Evolutionary conservation across 2,888 invertebrate genomes (phyloP), one percentile per base, ranked within the genome.

Genomic region (Nomada goodeniana): DNA sequence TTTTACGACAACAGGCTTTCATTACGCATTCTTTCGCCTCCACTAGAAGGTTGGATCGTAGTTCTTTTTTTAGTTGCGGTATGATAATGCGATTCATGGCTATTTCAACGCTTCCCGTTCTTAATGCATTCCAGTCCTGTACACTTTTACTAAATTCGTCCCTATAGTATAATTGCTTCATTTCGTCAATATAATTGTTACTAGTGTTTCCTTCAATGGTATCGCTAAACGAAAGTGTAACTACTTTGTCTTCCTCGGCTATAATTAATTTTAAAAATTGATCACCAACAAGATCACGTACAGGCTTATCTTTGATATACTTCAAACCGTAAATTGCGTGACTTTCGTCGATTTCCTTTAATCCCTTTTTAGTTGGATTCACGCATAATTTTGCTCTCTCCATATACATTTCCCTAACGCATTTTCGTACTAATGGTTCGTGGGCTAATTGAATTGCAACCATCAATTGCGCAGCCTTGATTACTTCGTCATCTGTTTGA

Each of bases 111-210:
- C 98, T 98, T 90, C 98, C 97, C 1, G 96, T 96, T 57, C 99
- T 95, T 68, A 99, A 93, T 1, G 96, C 96, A 94, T 99, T 99
- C 99, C 99, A 99, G 88, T 98, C 98, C 92, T 98, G 97, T 0
- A 98, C 98, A 85, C 97, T 96, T 87, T 97, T 97, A 88, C 98
- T 98, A 94, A 98, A 99, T 93, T 99, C 99, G 94, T 99, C 99
- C 94, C 96, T 96, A 88, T 97, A 96, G 91, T 97, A 98, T 2
- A 98, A 94, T 88, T 97, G 97, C 90, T 98, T 98, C 61, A 98
- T 96, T 94, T 99, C 99, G 82, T 98, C 98, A 50, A 98, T 95
- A 91, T 98, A 99, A 50, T 96, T 96, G 0, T 95, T 94, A 0
- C 96, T 95, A 0, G 97, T 97, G 91, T 97, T 96, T 2, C 98